Percentiles rank a stretch among this genome's conserved stretches.
phyloP scores from a whole-genome alignment of 1,140 invertebrate species.

The Drosophila setifemur region DNA sequence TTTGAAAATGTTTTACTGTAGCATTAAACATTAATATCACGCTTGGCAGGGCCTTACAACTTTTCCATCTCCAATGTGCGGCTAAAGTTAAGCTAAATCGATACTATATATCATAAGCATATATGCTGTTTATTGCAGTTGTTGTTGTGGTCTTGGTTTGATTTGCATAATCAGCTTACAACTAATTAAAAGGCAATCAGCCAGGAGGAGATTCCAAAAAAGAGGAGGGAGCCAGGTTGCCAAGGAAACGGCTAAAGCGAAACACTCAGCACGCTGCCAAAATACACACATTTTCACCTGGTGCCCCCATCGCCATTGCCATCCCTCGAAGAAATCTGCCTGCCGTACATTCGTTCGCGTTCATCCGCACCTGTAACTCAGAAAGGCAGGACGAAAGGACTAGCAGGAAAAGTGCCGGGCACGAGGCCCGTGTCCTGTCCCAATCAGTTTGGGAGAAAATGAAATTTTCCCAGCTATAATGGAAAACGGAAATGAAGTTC shows the following conservation, averaged over 20 bases:
- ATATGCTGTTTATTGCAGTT: constrained; percentile 30
- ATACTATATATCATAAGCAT: constrained; percentile 52
- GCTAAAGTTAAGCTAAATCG: constrained; percentile 24
- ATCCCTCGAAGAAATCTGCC: neutral
- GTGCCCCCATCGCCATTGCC: neutral
- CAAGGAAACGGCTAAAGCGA: constrained; percentile 11
- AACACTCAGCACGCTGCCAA: constrained; percentile 24
- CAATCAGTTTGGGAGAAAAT: constrained; percentile 65
- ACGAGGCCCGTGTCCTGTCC: constrained; percentile 16
- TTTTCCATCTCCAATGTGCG: neutral
- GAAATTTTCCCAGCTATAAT: constrained; percentile 55
- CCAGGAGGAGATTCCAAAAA: neutral
- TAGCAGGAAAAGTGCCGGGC: constrained; percentile 7
- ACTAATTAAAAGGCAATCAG: constrained; percentile 74
- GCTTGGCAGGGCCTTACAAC: constrained; percentile 14
- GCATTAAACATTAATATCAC: constrained; percentile 44
- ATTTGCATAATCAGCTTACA: constrained; percentile 74
- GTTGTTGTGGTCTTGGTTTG: neutral
- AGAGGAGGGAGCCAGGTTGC: neutral
- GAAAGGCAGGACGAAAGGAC: neutral
- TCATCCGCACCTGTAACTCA: constrained; percentile 47
- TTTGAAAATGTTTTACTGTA: neutral
- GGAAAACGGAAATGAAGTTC: constrained; percentile 58
- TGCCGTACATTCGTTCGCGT: neutral
- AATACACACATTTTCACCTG: constrained; percentile 53